A percentile compares a stretch with the other conserved stretches of the same genome.
Evolutionary conservation across 2,888 invertebrate genomes (phyloP).

Genomic region (Perizoma affinitatum): DNA sequence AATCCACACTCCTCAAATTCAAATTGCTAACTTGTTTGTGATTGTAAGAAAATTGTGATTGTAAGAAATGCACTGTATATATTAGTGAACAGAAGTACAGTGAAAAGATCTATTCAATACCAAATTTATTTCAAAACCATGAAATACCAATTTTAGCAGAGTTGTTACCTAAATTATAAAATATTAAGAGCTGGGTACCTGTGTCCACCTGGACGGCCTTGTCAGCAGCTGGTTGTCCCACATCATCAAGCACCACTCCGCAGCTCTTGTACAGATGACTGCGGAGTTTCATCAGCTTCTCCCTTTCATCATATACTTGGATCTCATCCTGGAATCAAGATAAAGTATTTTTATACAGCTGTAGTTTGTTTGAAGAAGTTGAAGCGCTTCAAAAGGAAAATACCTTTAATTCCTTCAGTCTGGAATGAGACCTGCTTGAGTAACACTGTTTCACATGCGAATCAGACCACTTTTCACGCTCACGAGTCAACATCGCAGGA

Average conservation of each 20-base stretch:
- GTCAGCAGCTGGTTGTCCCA: conserved; percentile 57
- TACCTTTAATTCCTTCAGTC: conserved; percentile 67
- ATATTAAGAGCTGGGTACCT: conserved; percentile 36
- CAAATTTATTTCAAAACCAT: too few relatives aligned
- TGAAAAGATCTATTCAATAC: too few relatives aligned
- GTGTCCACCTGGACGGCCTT: conserved; percentile 63
- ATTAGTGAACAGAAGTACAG: too few relatives aligned
- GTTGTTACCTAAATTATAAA: too few relatives aligned
- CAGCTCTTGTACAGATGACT: conserved; percentile 65
- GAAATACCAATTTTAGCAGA: too few relatives aligned
- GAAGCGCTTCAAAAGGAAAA: too few relatives aligned
- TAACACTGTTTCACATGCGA: conserved; percentile 57
- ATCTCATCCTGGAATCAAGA: conserved; percentile 72
- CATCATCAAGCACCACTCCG: conserved; percentile 67
- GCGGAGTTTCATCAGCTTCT: conserved; percentile 59
- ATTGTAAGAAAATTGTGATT: too few relatives aligned
- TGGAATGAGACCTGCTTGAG: conserved; percentile 65
- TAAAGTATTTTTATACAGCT: neutral
- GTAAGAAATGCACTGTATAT: too few relatives aligned
- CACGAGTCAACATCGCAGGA: conserved; percentile 51
- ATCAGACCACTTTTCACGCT: conserved; percentile 54
- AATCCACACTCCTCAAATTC: too few relatives aligned
- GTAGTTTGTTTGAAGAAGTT: too few relatives aligned
- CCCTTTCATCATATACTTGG: conserved; percentile 62
- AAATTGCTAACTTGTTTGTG: too few relatives aligned